These are phyloP conservation scores for Idaea straminata DNA, from an alignment of 2,888 invertebrate species.

Conservation along the genomic window DNA sequence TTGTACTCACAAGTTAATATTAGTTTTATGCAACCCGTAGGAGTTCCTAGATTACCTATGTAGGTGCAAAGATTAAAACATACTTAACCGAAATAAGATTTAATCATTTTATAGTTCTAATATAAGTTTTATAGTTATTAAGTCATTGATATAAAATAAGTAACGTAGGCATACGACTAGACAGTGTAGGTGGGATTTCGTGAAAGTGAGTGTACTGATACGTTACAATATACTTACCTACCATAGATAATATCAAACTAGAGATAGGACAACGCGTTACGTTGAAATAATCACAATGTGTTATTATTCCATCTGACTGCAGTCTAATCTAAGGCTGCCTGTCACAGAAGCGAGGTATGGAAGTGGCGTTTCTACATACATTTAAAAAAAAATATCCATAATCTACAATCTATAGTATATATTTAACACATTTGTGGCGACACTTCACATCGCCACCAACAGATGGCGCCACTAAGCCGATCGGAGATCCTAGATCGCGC, in stretches of 20 bases:
- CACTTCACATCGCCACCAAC: too few relatives aligned
- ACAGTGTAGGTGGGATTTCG: conserved; percentile 32
- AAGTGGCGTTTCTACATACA: too few relatives aligned
- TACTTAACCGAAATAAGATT: not conserved
- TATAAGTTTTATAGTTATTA: not conserved
- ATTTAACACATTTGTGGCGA: too few relatives aligned
- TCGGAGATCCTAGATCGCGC: too few relatives aligned
- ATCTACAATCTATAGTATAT: too few relatives aligned
- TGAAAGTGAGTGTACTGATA: conserved; percentile 29
- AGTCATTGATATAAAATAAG: not conserved
- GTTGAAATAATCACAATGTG: not conserved
- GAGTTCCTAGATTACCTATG: not conserved
- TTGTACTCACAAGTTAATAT: too few relatives aligned
- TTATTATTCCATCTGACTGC: too few relatives aligned
- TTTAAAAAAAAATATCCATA: too few relatives aligned
- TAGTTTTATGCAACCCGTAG: not conserved
- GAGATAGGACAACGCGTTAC: not conserved
- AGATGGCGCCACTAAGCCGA: too few relatives aligned
- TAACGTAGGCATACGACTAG: conserved; percentile 33
- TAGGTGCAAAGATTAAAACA: not conserved
- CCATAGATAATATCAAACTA: not conserved
- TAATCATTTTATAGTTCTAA: not conserved
- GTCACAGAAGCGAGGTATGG: too few relatives aligned
- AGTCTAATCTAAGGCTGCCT: too few relatives aligned
- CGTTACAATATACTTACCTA: conserved; percentile 12